Percentiles rank a stretch among this genome's conserved stretches.
phyloP scores from a whole-genome alignment of 35 echinoderm and acorn worm genomes.

The Acanthaster planci region DNA sequence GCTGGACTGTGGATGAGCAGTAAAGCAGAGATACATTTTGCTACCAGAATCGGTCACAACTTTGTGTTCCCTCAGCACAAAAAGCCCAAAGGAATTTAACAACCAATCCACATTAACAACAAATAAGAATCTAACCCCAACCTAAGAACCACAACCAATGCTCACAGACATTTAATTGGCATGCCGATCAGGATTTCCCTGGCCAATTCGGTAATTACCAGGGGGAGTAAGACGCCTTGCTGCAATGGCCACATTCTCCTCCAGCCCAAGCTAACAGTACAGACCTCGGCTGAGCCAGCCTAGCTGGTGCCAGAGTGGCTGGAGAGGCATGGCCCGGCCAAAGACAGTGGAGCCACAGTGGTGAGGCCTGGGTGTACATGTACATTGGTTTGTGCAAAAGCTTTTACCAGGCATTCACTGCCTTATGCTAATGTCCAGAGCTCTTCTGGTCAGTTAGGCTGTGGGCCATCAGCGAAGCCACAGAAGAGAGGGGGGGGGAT shows the following conservation, averaged over 20 bases:
- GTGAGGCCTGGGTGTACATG: slow-evolving; percentile 1
- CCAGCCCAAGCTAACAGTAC: slow-evolving; percentile 15
- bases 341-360: background rate
- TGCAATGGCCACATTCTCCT: slow-evolving; percentile 1
- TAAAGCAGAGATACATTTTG: too few species aligned
- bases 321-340: background rate
- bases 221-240: background rate
- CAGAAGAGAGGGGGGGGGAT: too few species aligned
- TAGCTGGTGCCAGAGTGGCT: slow-evolving; percentile 27
- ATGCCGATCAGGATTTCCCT: too few species aligned
- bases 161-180: too few species aligned
- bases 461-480: background rate
- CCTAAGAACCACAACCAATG: too few species aligned
- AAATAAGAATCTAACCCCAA: too few species aligned
- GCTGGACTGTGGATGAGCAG: background rate
- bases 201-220: background rate
- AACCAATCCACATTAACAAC: too few species aligned
- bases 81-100: too few species aligned
- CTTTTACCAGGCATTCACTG: background rate
- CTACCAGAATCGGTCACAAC: too few species aligned
- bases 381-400: background rate
- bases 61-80: too few species aligned
- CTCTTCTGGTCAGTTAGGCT: slow-evolving; percentile 15
- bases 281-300: background rate
- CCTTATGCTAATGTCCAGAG: background rate